Percentiles rank a stretch among this genome's conserved stretches.
Conservation (phyloP, 1,140 invertebrate genomes). For the Orius laevigatus region DNA sequence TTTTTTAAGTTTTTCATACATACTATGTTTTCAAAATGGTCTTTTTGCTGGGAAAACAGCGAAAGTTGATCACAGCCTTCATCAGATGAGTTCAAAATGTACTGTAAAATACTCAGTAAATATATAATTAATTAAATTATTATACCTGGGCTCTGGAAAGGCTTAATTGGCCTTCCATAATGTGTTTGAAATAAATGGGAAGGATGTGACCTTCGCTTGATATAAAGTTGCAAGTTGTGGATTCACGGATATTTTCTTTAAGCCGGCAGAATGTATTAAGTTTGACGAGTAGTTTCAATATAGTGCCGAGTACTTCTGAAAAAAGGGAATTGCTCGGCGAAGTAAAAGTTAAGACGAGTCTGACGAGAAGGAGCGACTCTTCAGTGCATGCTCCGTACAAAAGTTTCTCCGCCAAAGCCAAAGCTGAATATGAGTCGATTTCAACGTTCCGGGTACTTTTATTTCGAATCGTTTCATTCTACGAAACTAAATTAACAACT, state of each 20-base stretch:
- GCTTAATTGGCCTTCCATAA: constrained; percentile 44
- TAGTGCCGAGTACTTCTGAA: constrained; percentile 32
- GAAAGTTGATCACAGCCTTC: too few relatives aligned
- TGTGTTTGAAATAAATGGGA: constrained; percentile 55
- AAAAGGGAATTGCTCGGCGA: constrained; percentile 36
- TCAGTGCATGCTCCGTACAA: constrained; percentile 50
- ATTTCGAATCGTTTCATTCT: constrained; percentile 33
- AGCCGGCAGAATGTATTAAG: constrained; percentile 44
- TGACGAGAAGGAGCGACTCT: constrained; percentile 42
- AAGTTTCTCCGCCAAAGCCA: constrained; percentile 52
- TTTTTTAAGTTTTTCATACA: too few relatives aligned
- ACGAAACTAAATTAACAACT: constrained; percentile 4
- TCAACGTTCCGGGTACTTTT: constrained; percentile 43
- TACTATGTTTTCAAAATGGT: constrained; percentile 5
- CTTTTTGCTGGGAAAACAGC: too few relatives aligned
- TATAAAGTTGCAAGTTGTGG: constrained; percentile 59
- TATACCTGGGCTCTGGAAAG: constrained; percentile 35
- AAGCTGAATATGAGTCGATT: constrained; percentile 49
- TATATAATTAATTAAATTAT: not conserved
- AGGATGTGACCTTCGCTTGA: constrained; percentile 67
- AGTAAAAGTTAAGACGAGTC: constrained; percentile 47
- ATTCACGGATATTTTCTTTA: constrained; percentile 35
- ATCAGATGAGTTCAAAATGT: not conserved
- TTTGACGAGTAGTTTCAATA: constrained; percentile 39
- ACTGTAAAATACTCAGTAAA: constrained; percentile 9